A percentile compares a stretch with the other conserved stretches of the same genome.
Conservation (phyloP, 2,797 vertebrate species). For the Arrhamphus sclerolepis region DNA sequence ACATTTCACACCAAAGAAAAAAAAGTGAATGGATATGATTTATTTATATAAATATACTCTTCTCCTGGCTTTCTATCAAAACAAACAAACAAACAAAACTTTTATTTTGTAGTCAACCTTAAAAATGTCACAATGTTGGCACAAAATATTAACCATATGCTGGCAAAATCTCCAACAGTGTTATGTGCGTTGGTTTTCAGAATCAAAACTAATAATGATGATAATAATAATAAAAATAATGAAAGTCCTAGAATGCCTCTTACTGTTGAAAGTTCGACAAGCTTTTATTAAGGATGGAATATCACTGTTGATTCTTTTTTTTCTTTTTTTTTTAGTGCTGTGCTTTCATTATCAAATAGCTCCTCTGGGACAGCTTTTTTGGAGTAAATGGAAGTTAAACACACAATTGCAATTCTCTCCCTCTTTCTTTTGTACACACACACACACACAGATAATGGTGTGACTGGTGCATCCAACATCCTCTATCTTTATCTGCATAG, state of each 20-base stretch:
- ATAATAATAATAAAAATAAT: too few species aligned
- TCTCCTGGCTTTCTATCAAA: not conserved
- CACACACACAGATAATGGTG: slow-evolving; percentile 12
- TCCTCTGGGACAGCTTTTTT: slow-evolving; percentile 36
- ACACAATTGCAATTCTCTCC: slow-evolving; percentile 5
- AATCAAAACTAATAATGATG: not conserved
- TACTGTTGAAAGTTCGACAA: slow-evolving; percentile 11
- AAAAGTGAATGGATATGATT: slow-evolving; percentile 17
- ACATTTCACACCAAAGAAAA: slow-evolving; percentile 3
- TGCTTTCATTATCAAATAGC: slow-evolving; percentile 11
- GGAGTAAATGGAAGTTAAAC: slow-evolving; percentile 34
- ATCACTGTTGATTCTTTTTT: slow-evolving; percentile 16
- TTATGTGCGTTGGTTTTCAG: slow-evolving; percentile 6
- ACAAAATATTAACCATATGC: slow-evolving; percentile 10
- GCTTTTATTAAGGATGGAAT: slow-evolving; percentile 15
- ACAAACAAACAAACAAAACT: too few species aligned
- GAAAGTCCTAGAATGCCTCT: slow-evolving; percentile 8
- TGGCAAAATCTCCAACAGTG: slow-evolving; percentile 17
- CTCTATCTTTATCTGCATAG: slow-evolving; percentile 61
- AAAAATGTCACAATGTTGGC: slow-evolving; percentile 16
- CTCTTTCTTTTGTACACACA: slow-evolving; percentile 6
- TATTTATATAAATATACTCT: slow-evolving; percentile 4
- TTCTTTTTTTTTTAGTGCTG: slow-evolving; percentile 18
- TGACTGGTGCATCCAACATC: slow-evolving; percentile 47
- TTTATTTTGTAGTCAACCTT: not conserved